Evolutionary conservation across 2,888 invertebrate species (phyloP), one percentile per base, ranked within the genome.

Genomic region (Bugulina stolonifera): DNA sequence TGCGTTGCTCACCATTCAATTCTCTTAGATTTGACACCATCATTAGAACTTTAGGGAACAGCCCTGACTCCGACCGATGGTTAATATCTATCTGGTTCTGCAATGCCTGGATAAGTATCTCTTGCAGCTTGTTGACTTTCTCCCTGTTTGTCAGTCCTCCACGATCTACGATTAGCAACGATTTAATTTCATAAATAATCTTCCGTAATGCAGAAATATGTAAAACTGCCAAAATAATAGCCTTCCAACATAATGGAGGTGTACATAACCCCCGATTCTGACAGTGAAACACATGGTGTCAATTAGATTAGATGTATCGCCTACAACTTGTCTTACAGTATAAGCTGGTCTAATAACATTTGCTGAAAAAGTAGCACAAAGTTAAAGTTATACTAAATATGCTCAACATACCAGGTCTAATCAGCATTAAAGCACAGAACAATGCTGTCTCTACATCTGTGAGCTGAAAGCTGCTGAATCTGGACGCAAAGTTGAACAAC

Each of bases 31-130:
- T 81, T 71, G 83, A 82, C 73, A 82, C 82, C 76, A 81, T 80
- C 83, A 83, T 83, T 71, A 83, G 79, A 1, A 83, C 78, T 2
- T 83, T 80, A 2, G 83, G 82, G 72, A 83, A 83, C 35, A 83
- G 78, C 27, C 80, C 80, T 72, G 80, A 80, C 2, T 79, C 79
- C 22, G 73, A 71, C 2, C 80, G 80, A 74, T 83, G 82, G 57
- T 80, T 79, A 14, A 76, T 73, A 10, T 76, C 76, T 35, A 82
- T 81, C 74, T 82, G 80, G 3, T 76, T 76, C 77, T 82, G 82
- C 64, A 83, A 74, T 1, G 82, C 80, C 73, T 82, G 81, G 69
- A 82, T 82, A 73, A 83, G 73, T 35, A 79, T 73, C 74, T 82
- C 82, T 73, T 82, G 82, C 35, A 83, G 77, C 72, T 80, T 79